Conservation (phyloP, 2,888 invertebrate genomes). For the Entomobrya proxima region DNA sequence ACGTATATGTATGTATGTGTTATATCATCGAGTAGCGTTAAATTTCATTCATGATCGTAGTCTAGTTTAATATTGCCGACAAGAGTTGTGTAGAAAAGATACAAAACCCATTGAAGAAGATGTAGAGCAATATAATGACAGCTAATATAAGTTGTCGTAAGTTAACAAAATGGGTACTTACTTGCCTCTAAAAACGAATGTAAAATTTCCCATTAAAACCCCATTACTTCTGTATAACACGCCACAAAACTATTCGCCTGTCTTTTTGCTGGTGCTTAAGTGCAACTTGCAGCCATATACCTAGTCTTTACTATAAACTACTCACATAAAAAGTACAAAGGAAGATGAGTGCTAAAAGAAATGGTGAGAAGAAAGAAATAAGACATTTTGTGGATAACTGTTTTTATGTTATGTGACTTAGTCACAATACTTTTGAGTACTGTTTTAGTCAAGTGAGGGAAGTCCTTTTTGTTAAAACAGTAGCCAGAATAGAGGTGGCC, state of each 20-base stretch:
- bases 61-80: no score
- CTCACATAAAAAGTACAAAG: background rate
- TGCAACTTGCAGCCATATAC: no score
- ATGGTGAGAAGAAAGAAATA: constrained; percentile 19
- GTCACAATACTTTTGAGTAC: background rate
- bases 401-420: background rate
- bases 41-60: no score
- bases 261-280: background rate
- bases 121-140: background rate
- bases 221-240: constrained; percentile 29
- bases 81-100: no score
- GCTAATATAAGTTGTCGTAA: constrained; percentile 26
- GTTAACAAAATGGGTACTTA: constrained; percentile 43
- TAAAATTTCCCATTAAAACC: constrained; percentile 54
- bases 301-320: no score
- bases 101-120: background rate
- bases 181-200: constrained; percentile 42
- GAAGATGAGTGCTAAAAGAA: constrained; percentile 11
- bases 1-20: no score
- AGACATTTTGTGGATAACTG: constrained; percentile 1
- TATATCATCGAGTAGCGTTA: no score
- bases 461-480: background rate
- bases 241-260: background rate
- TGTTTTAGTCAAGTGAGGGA: background rate
- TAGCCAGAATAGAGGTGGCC: background rate